phyloP scores from a whole-genome alignment of 2,797 vertebrate species.

The Lycodopsis pacificus region DNA sequence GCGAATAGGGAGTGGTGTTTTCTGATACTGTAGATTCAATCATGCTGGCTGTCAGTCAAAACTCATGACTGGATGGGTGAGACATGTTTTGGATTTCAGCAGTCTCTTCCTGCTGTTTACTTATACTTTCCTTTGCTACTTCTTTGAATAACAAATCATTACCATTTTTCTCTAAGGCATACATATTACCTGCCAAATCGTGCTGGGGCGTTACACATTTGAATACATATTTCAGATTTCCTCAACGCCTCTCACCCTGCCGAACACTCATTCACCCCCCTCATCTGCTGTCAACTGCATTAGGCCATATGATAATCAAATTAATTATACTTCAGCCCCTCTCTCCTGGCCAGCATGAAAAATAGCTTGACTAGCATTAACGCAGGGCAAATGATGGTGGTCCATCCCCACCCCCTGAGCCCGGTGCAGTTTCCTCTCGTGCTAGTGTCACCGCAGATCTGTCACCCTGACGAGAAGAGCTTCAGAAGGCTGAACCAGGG shows the following conservation, averaged over 20 bases:
- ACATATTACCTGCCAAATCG: conserved; percentile 83
- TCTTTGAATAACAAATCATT: conserved; percentile 78
- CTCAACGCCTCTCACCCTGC: conserved; percentile 47
- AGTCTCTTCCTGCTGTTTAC: conserved; percentile 55
- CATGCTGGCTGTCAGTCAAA: conserved; percentile 81
- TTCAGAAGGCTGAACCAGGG: conserved; percentile 85
- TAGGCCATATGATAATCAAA: conserved; percentile 88
- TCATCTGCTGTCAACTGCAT: conserved; percentile 85
- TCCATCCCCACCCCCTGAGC: conserved; percentile 78
- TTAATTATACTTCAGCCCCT: conserved; percentile 87
- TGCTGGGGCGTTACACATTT: conserved; percentile 72
- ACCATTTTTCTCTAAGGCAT: conserved; percentile 77
- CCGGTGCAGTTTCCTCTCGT: conserved; percentile 83
- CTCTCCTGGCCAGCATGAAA: conserved; percentile 79
- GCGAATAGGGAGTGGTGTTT: conserved; percentile 65
- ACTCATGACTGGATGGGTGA: conserved; percentile 58
- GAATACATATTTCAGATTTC: conserved; percentile 84
- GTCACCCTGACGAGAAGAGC: conserved; percentile 87
- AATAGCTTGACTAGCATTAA: conserved; percentile 86
- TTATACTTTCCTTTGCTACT: conserved; percentile 56
- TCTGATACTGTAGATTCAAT: conserved; percentile 84
- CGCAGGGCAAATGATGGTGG: conserved; percentile 84
- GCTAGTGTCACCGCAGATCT: conserved; percentile 86
- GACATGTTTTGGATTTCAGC: conserved; percentile 70
- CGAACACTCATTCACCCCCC: conserved; percentile 66